phyloP scores from a whole-genome alignment of 1,140 invertebrate species.

The Cyphomyrmex costatus region DNA sequence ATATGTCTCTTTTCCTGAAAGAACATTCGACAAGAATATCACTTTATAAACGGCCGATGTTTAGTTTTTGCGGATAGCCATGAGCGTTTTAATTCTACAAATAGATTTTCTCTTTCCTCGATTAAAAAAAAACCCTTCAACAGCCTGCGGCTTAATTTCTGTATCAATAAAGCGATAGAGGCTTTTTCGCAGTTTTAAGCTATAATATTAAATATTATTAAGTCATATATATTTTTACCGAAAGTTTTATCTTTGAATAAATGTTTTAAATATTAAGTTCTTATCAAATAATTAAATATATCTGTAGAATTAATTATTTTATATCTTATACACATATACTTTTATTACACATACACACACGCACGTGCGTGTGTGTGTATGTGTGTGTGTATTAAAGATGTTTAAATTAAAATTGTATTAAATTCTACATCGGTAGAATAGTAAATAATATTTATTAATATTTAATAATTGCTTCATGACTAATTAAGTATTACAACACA shows the following conservation, averaged over 20 bases:
- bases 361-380: too few relatives aligned
- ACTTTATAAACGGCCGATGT: conserved; percentile 17
- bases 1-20: conserved; percentile 31
- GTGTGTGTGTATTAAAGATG: too few relatives aligned
- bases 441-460: too few relatives aligned
- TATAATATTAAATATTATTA: background rate
- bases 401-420: too few relatives aligned
- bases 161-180: background rate
- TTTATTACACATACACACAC: too few relatives aligned
- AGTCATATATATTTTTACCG: background rate
- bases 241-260: background rate
- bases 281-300: conserved; percentile 6
- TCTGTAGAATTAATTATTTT: background rate
- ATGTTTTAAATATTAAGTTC: background rate
- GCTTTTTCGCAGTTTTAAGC: background rate
- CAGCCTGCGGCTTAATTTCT: background rate
- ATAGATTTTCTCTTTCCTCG: conserved; percentile 11
- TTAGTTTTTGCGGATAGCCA: conserved; percentile 31
- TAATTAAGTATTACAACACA: too few relatives aligned
- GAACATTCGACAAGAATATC: conserved; percentile 48
- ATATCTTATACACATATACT: too few relatives aligned
- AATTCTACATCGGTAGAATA: too few relatives aligned
- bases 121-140: background rate
- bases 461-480: too few relatives aligned
- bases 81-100: conserved; percentile 37